phyloP scores from a whole-genome alignment of 2,797 vertebrate species.

The Eulemur coronatus region DNA sequence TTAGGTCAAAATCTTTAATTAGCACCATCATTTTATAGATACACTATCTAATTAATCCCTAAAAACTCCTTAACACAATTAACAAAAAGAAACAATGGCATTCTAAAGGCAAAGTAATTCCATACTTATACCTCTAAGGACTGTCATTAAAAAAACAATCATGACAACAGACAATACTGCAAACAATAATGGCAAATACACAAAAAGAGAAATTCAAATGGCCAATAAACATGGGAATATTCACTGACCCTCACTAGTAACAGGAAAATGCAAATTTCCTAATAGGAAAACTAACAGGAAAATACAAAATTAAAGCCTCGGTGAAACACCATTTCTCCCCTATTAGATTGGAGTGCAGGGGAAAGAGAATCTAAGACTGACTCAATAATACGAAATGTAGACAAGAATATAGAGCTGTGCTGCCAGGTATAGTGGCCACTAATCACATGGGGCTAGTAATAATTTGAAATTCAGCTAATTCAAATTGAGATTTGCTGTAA shows the following conservation, averaged over 20 bases:
- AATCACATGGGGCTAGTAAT: not conserved
- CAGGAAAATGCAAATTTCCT: not conserved
- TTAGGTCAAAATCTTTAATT: slow-evolving; percentile 42
- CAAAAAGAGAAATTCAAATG: not conserved
- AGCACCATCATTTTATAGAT: not conserved
- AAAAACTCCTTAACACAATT: not conserved
- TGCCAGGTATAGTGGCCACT: not conserved
- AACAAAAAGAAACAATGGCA: not conserved
- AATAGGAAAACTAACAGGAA: not conserved
- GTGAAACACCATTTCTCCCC: not conserved
- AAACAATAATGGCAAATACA: slow-evolving; percentile 10
- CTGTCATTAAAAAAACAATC: not conserved
- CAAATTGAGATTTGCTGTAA: not conserved
- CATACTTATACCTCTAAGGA: not conserved
- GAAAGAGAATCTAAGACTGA: not conserved
- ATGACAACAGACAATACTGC: not conserved
- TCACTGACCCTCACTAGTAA: not conserved
- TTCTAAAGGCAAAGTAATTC: slow-evolving; percentile 9
- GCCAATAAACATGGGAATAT: not conserved
- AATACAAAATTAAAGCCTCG: slow-evolving; percentile 31
- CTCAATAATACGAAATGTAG: not conserved
- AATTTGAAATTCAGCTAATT: slow-evolving; percentile 6
- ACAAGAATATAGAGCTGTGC: not conserved
- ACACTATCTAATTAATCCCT: not conserved
- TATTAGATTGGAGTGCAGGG: not conserved